A percentile compares a stretch with the other conserved stretches of the same genome.
These are phyloP conservation scores for Meghimatium bilineatum DNA, from an alignment of 2,888 invertebrate genomes.

Conservation along the genomic window DNA sequence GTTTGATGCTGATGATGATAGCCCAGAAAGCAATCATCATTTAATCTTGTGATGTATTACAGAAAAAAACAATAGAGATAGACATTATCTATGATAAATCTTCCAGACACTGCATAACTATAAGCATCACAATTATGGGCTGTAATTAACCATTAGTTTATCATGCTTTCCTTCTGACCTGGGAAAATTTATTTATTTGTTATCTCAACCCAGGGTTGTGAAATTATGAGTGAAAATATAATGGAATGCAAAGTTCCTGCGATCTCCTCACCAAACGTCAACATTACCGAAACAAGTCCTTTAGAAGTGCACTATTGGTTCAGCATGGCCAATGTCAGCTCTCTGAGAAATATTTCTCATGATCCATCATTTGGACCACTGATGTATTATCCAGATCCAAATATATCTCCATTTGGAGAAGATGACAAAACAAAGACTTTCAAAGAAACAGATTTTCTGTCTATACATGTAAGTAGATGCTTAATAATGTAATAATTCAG, in stretches of 20 bases:
- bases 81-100: too few relatives aligned
- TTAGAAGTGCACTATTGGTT: slow-evolving; percentile 87
- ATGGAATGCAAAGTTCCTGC: slow-evolving; percentile 57
- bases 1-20: too few relatives aligned
- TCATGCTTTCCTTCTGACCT: neutral
- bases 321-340: slow-evolving; percentile 91
- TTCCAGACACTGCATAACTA: too few relatives aligned
- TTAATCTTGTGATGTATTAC: too few relatives aligned
- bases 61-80: too few relatives aligned
- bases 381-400: slow-evolving; percentile 92
- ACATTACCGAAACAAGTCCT: slow-evolving; percentile 83
- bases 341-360: slow-evolving; percentile 88
- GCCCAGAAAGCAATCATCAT: too few relatives aligned
- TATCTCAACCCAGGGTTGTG: slow-evolving; percentile 29
- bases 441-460: slow-evolving; percentile 95
- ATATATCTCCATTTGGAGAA: slow-evolving; percentile 88
- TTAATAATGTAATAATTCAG: neutral
- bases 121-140: too few relatives aligned
- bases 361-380: slow-evolving; percentile 82
- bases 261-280: slow-evolving; percentile 76
- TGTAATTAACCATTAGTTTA: neutral
- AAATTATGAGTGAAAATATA: slow-evolving; percentile 47
- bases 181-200: neutral
- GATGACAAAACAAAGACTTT: slow-evolving; percentile 80
- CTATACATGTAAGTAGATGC: slow-evolving; percentile 84